Percentiles rank a stretch among this genome's conserved stretches.
These are phyloP conservation scores for Campylomormyrus numenius DNA, from an alignment of 2,113 vertebrate species.

Conservation along the genomic window DNA sequence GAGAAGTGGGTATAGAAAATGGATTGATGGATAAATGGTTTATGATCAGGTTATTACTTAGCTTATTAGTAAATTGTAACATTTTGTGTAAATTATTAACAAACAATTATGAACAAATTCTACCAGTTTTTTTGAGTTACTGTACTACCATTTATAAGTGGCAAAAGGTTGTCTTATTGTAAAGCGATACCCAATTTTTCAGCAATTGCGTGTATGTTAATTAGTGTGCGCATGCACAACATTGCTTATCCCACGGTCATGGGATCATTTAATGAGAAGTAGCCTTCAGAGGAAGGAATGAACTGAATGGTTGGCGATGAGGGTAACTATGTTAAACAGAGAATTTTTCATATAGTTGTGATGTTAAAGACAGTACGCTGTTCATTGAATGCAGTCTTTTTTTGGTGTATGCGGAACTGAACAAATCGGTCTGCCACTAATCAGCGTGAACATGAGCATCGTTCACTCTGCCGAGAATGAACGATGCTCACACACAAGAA, in stretches of 20 bases:
- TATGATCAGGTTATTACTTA: not conserved
- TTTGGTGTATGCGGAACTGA: not conserved
- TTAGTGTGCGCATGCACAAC: not conserved
- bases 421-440: not conserved
- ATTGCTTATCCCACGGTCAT: not conserved
- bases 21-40: not conserved
- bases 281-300: not conserved
- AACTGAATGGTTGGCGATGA: not conserved
- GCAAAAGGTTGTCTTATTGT: not conserved
- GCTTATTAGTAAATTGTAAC: not conserved
- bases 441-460: not conserved
- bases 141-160: not conserved
- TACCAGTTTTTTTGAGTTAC: not conserved
- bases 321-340: not conserved
- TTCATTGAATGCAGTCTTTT: not conserved
- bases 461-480: not conserved
- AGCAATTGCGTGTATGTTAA: not conserved
- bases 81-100: not conserved
- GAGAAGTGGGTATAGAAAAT: not conserved
- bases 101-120: not conserved
- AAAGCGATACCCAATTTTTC: not conserved
- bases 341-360: not conserved
- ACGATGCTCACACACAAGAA: not conserved
- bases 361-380: not conserved
- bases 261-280: not conserved